Conservation (phyloP, 2,888 invertebrate genomes). For the Lissonota sp. region DNA sequence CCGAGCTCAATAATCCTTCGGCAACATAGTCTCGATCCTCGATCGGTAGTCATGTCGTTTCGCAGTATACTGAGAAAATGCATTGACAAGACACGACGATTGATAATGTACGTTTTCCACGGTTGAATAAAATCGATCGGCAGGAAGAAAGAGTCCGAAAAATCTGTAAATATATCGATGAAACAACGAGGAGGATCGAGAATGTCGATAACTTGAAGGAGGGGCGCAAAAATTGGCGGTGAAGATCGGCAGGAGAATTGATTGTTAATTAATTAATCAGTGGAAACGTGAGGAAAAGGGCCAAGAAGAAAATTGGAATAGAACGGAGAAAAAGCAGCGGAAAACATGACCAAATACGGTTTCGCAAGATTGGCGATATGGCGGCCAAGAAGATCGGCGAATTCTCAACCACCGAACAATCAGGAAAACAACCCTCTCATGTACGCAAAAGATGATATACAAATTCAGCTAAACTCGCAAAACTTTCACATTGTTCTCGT, state of each 20-base stretch:
- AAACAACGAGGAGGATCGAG: slow-evolving; percentile 8
- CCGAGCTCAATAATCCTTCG: neutral
- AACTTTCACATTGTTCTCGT: slow-evolving; percentile 62
- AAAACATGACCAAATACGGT: slow-evolving; percentile 81
- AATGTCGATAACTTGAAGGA: slow-evolving; percentile 42
- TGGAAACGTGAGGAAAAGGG: slow-evolving; percentile 36
- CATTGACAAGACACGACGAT: slow-evolving; percentile 73
- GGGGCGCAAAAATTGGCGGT: neutral
- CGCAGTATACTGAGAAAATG: slow-evolving; percentile 76
- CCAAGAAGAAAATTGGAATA: slow-evolving; percentile 10
- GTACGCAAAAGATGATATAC: slow-evolving; percentile 76
- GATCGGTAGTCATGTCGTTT: slow-evolving; percentile 72
- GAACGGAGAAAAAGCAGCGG: neutral
- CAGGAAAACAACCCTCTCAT: slow-evolving; percentile 83
- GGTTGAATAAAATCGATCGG: slow-evolving; percentile 51
- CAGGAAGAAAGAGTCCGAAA: slow-evolving; percentile 4
- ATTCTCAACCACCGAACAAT: slow-evolving; percentile 79
- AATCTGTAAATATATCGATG: neutral
- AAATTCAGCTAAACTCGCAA: slow-evolving; percentile 10
- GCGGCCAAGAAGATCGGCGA: slow-evolving; percentile 80
- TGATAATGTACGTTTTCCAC: slow-evolving; percentile 73
- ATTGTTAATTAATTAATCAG: slow-evolving; percentile 7
- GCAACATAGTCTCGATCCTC: neutral
- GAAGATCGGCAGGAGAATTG: neutral
- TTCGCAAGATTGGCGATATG: slow-evolving; percentile 81